These are phyloP conservation scores for Scaptomyza caliginosa DNA, from an alignment of 2,888 invertebrate genomes.

Conservation along the genomic window DNA sequence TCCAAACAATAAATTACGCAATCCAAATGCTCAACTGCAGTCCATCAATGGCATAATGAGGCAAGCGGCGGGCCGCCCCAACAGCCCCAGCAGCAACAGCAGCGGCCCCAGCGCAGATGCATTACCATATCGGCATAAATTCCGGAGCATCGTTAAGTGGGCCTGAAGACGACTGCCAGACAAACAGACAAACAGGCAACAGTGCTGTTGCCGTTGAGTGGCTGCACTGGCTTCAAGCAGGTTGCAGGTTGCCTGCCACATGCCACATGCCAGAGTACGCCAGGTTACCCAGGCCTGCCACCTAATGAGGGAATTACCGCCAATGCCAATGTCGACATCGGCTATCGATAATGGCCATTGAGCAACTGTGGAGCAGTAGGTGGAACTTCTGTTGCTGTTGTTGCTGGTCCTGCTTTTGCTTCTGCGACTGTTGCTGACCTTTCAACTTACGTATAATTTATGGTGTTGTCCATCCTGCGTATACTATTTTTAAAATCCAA, in stretches of 20 bases:
- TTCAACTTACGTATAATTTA: slow-evolving; percentile 28
- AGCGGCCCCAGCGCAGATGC: slow-evolving; percentile 57
- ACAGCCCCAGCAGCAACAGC: slow-evolving; percentile 41
- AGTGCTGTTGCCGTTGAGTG: slow-evolving; percentile 24
- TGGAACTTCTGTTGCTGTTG: slow-evolving; percentile 3
- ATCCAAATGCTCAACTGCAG: slow-evolving; percentile 82
- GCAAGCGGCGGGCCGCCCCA: slow-evolving; percentile 59
- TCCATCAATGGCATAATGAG: slow-evolving; percentile 81
- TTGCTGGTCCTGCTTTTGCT: not conserved
- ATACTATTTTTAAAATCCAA: not conserved
- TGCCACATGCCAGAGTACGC: slow-evolving; percentile 53
- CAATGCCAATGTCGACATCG: slow-evolving; percentile 60
- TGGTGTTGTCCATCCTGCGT: not conserved
- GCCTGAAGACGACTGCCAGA: slow-evolving; percentile 53
- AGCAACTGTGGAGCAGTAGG: slow-evolving; percentile 25
- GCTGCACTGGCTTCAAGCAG: slow-evolving; percentile 43
- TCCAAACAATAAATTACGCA: slow-evolving; percentile 83
- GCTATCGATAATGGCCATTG: slow-evolving; percentile 55
- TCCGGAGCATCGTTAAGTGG: slow-evolving; percentile 82
- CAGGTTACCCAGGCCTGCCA: slow-evolving; percentile 54
- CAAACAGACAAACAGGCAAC: slow-evolving; percentile 52
- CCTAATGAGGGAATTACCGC: slow-evolving; percentile 82
- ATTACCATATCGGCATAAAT: slow-evolving; percentile 83
- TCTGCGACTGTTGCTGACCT: slow-evolving; percentile 16
- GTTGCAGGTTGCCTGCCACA: slow-evolving; percentile 43